Evolutionary conservation across 1,140 invertebrate genomes (phyloP).

Genomic region (Tetramorium parvispinum): DNA sequence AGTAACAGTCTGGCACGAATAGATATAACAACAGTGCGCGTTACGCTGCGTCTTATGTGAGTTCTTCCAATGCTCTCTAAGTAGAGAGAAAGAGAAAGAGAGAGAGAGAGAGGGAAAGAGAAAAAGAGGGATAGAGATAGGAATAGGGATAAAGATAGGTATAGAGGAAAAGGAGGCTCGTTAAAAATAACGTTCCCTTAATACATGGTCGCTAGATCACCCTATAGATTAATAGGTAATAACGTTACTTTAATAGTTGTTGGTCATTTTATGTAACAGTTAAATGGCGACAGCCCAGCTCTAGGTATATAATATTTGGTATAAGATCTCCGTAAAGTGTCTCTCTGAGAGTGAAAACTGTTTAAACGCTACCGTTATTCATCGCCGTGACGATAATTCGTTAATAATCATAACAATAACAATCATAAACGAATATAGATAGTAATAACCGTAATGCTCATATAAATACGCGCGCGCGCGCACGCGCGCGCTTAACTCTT

Average conservation of each 20-base stretch:
- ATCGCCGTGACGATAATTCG: slow-evolving; percentile 62
- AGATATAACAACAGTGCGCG: slow-evolving; percentile 30
- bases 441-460: slow-evolving; percentile 69
- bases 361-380: slow-evolving; percentile 75
- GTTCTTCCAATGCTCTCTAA: slow-evolving; percentile 50
- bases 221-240: slow-evolving; percentile 78
- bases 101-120: slow-evolving; percentile 27
- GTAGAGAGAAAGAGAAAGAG: slow-evolving; percentile 24
- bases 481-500: slow-evolving; percentile 14
- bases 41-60: slow-evolving; percentile 58
- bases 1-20: slow-evolving; percentile 4
- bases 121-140: slow-evolving; percentile 10
- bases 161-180: slow-evolving; percentile 48
- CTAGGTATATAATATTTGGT: slow-evolving; percentile 73
- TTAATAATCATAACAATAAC: slow-evolving; percentile 72
- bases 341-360: slow-evolving; percentile 75
- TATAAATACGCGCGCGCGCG: slow-evolving; percentile 62
- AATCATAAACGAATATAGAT: slow-evolving; percentile 72
- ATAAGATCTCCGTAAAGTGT: slow-evolving; percentile 72
- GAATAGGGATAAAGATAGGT: slow-evolving; percentile 4
- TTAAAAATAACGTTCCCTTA: slow-evolving; percentile 70
- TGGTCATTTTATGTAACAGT: slow-evolving; percentile 80
- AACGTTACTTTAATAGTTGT: slow-evolving; percentile 72
- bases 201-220: slow-evolving; percentile 74
- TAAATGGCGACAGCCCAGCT: slow-evolving; percentile 73